Percentiles rank a stretch among this genome's conserved stretches.
Conservation (phyloP, 2,113 vertebrate genomes). For the Grantiella picta region DNA sequence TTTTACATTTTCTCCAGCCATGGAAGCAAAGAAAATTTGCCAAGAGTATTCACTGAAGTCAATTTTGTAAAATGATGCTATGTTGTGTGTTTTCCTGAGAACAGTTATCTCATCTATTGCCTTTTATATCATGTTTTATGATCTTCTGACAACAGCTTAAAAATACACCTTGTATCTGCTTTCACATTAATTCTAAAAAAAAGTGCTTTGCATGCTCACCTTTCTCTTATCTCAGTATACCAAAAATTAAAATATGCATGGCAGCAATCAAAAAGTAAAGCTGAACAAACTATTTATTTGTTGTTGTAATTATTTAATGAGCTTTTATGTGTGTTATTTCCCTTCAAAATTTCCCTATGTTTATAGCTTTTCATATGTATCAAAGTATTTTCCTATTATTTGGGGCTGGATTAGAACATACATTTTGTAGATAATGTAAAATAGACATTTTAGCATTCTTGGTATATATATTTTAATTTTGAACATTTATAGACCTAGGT, state of each 20-base stretch:
- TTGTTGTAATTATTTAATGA: slow-evolving; percentile 82
- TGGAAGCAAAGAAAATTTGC: slow-evolving; percentile 29
- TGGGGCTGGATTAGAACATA: slow-evolving; percentile 74
- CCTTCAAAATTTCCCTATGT: slow-evolving; percentile 69
- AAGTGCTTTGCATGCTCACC: slow-evolving; percentile 69
- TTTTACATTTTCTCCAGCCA: not conserved
- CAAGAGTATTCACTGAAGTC: slow-evolving; percentile 27
- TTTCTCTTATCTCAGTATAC: slow-evolving; percentile 62
- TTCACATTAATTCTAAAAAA: slow-evolving; percentile 52
- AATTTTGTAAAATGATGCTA: slow-evolving; percentile 62
- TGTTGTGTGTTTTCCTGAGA: slow-evolving; percentile 44
- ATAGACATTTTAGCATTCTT: slow-evolving; percentile 75
- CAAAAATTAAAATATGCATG: slow-evolving; percentile 71
- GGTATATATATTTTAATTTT: slow-evolving; percentile 61
- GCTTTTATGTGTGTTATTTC: slow-evolving; percentile 70
- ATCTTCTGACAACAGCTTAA: slow-evolving; percentile 23
- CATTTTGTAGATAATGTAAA: slow-evolving; percentile 89
- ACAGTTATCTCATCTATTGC: slow-evolving; percentile 26
- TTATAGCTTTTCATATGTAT: slow-evolving; percentile 67
- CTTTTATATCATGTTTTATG: slow-evolving; percentile 26
- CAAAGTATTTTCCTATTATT: slow-evolving; percentile 75
- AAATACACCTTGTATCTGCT: slow-evolving; percentile 49
- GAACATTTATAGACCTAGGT: slow-evolving; percentile 34
- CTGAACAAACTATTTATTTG: slow-evolving; percentile 82
- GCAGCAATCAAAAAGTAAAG: slow-evolving; percentile 73